Conservation (phyloP, 2,888 invertebrate species). For the Steinernema hermaphroditum region DNA sequence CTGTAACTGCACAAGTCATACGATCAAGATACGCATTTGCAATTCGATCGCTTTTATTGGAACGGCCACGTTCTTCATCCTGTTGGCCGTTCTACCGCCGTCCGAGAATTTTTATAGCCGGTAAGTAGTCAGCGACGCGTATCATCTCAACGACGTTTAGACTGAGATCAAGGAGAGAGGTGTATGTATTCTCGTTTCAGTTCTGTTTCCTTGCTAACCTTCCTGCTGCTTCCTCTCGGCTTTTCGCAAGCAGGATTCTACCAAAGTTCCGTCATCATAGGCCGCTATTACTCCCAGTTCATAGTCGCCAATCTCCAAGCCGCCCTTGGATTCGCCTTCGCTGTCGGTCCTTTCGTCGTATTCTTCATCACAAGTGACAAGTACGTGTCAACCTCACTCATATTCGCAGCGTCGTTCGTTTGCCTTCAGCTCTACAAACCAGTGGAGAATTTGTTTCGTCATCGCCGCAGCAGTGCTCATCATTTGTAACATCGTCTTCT, state of each 20-base stretch:
- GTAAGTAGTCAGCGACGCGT: slow-evolving; percentile 37
- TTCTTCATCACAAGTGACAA: slow-evolving; percentile 46
- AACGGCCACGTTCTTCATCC: slow-evolving; percentile 41
- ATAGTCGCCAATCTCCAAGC: slow-evolving; percentile 51
- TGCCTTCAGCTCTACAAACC: slow-evolving; percentile 46
- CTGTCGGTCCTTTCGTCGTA: slow-evolving; percentile 47
- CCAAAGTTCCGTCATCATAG: slow-evolving; percentile 53
- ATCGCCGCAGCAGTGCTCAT: slow-evolving; percentile 45
- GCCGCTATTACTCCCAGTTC: slow-evolving; percentile 55
- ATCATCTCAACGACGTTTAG: no score
- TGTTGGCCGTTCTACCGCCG: slow-evolving; percentile 42
- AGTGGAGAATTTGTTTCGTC: slow-evolving; percentile 54
- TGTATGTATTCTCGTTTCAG: slow-evolving; percentile 36
- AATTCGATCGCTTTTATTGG: slow-evolving; percentile 48
- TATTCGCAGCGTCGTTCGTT: background rate
- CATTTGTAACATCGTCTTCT: slow-evolving; percentile 50
- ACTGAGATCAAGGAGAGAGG: no score
- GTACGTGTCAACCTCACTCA: slow-evolving; percentile 43
- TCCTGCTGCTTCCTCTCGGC: slow-evolving; percentile 52
- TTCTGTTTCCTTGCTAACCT: slow-evolving; percentile 37
- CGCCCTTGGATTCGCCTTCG: slow-evolving; percentile 51
- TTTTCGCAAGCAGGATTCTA: slow-evolving; percentile 51
- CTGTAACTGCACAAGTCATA: slow-evolving; percentile 30
- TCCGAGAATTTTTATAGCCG: slow-evolving; percentile 38
- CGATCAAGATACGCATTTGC: slow-evolving; percentile 48